Evolutionary conservation across 2,888 invertebrate genomes (phyloP).

Genomic region (Anaspis maculata): DNA sequence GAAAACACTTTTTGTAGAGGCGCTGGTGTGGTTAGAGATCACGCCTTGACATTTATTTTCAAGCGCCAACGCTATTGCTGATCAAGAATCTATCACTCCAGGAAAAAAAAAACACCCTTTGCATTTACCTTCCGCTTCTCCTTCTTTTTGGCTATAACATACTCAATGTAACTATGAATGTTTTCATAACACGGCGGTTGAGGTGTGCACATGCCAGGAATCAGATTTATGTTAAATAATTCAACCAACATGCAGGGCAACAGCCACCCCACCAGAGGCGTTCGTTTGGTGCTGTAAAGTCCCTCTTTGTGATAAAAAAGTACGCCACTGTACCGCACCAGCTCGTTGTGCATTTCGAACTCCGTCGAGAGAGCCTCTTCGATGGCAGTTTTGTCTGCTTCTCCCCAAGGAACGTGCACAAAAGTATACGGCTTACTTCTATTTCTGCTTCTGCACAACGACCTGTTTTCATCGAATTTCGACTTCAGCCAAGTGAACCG

Average conservation of each 20-base stretch:
- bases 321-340: conserved; percentile 76
- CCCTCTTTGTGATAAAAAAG: conserved; percentile 84
- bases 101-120: too few relatives aligned
- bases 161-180: too few relatives aligned
- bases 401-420: conserved; percentile 44
- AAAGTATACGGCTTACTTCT: conserved; percentile 45
- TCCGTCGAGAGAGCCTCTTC: conserved; percentile 41
- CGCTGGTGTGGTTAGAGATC: too few relatives aligned
- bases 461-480: conserved; percentile 59
- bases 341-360: too few relatives aligned
- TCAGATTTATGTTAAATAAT: conserved; percentile 49
- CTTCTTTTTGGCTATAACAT: too few relatives aligned
- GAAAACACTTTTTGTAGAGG: too few relatives aligned
- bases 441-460: conserved; percentile 35
- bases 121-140: too few relatives aligned
- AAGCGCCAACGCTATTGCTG: too few relatives aligned
- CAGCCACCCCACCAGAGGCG: conserved; percentile 89
- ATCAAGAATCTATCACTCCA: too few relatives aligned
- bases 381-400: conserved; percentile 45
- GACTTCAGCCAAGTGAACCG: conserved; percentile 76
- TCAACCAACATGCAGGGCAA: conserved; percentile 83
- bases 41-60: too few relatives aligned
- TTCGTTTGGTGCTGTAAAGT: conserved; percentile 64
- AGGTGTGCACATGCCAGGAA: too few relatives aligned
- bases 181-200: too few relatives aligned